These are phyloP conservation scores for Tor tambroides DNA, from an alignment of 2,113 vertebrate species.

Conservation along the genomic window DNA sequence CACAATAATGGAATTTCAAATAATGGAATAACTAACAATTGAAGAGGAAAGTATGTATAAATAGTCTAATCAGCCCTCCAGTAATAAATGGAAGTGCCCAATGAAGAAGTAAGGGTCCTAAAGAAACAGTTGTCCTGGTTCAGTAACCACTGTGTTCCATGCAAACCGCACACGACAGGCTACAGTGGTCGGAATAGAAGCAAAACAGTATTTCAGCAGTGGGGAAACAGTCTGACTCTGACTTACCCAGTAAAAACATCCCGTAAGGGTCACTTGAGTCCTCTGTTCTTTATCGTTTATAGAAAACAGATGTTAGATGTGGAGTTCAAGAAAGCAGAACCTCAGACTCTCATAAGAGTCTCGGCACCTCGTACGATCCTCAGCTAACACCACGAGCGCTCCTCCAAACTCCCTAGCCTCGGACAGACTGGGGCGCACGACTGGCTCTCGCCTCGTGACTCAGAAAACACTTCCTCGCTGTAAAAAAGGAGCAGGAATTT, in stretches of 20 bases:
- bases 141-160: slow-evolving; percentile 33
- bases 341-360: neutral
- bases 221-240: slow-evolving; percentile 42
- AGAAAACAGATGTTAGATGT: slow-evolving; percentile 52
- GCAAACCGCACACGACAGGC: slow-evolving; percentile 29
- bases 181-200: slow-evolving; percentile 26
- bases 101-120: slow-evolving; percentile 28
- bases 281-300: slow-evolving; percentile 56
- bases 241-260: slow-evolving; percentile 80
- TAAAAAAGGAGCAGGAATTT: slow-evolving; percentile 75
- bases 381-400: neutral
- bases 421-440: slow-evolving; percentile 61
- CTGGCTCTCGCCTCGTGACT: slow-evolving; percentile 62
- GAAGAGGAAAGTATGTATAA: slow-evolving; percentile 29
- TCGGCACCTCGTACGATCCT: neutral
- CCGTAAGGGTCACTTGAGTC: slow-evolving; percentile 52
- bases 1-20: slow-evolving; percentile 23
- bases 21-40: slow-evolving; percentile 34
- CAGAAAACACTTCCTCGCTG: slow-evolving; percentile 74
- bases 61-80: slow-evolving; percentile 51
- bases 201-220: slow-evolving; percentile 36
- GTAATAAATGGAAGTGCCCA: slow-evolving; percentile 48
- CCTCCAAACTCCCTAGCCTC: slow-evolving; percentile 17
- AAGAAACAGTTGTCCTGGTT: slow-evolving; percentile 42
- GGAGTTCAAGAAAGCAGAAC: slow-evolving; percentile 24